Base-by-base conservation (phyloP, 2,888 invertebrate genomes). In the Xestobium rufovillosum region DNA sequence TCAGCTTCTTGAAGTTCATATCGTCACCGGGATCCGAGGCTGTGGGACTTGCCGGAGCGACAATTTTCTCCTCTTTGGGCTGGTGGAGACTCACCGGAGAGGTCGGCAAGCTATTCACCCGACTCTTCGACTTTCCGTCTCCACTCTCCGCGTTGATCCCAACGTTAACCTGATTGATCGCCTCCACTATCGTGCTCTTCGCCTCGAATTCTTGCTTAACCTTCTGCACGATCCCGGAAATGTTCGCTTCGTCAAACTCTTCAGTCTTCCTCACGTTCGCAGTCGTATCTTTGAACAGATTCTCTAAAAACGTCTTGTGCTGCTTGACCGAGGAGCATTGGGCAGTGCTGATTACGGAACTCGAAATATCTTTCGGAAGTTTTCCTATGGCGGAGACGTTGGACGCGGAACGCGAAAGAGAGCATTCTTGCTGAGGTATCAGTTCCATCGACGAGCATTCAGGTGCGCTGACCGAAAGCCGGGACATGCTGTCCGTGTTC, bases 191-290 rank as follows among this genome's bases (percentile, higher is more conserved):
- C 23, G 23, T 63, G 1, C 73, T 74, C 61, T 83, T 83, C 34
- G 89, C 88, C 69, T 91, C 90, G 63, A 90, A 89, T 63, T 86
- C 89, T 61, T 83, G 83, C 65, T 87, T 87, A 50, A 89, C 75
- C 71, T 82, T 85, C 70, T 80, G 80, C 49, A 90, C 90, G 60
- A 83, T 81, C 15, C 89, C 87, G 27, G 75, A 73, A 23, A 51
- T 52, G 32, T 49, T 53, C 1, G 52, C 48, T 31, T 44, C 51
- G 52, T 51, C 42, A 56, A 65, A 59, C 34, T 66, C 64, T 27
- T 68, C 68, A 2, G 55, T 55, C 12, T 60, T 47, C 41, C 49
- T 64, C 29, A 60, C 54, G 30, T 53, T 55, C 26, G 56, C 56
- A 36, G 62, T 63, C 15, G 49, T 54, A 37, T 58, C 53, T 43